Base-by-base conservation (phyloP, 2,113 vertebrate species). In the Podarcis muralis region DNA sequence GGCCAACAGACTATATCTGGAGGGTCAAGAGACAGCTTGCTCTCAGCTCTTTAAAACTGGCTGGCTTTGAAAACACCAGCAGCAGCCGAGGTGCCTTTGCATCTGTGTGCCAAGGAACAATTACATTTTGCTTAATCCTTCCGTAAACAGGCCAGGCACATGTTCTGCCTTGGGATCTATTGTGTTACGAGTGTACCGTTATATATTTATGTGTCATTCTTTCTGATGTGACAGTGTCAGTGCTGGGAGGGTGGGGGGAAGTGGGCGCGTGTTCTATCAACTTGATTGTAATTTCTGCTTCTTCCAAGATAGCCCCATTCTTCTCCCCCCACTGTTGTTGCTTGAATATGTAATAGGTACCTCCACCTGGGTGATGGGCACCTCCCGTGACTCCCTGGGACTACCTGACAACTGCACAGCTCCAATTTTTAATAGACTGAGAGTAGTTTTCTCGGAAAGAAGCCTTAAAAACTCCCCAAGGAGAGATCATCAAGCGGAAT, bases 401-500 rank as follows among this genome's bases (percentile, higher is more conserved):
- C 84, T 32, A 94, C 95, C 92, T 97, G 96, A 97, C 97, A 97
- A 96, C 94, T 95, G 92, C 94, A 92, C 89, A 89, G 94, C 96
- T 89, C 95, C 94, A 91, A 96, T 97, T 97, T 88, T 97, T 97
- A 98, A 97, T 98, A 94, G 97, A 95, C 95, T 97, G 96, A 89
- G 92, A 95, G 96, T 96, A 95, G 96, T 94, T 97, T 95, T 96
- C 90, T 62, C 90, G 81, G 88, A 95, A 93, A 91, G 88, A 95
- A 97, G 96, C 92, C 94, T 93, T 97, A 97, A 95, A 96, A 96
- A 95, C 96, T 97, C 97, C 97, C 97, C 90, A 93, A 96, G 97
- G 97, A 97, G 92, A 94, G 95, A 97, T 97, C 97, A 97, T 97
- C 97, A 97, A 97, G 97, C 95, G 2, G 97, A 97, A 96, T 94